Percentiles rank a stretch among this genome's conserved stretches.
Evolutionary conservation across 2,797 vertebrate genomes (phyloP).

Genomic region (Thamnophis elegans): DNA sequence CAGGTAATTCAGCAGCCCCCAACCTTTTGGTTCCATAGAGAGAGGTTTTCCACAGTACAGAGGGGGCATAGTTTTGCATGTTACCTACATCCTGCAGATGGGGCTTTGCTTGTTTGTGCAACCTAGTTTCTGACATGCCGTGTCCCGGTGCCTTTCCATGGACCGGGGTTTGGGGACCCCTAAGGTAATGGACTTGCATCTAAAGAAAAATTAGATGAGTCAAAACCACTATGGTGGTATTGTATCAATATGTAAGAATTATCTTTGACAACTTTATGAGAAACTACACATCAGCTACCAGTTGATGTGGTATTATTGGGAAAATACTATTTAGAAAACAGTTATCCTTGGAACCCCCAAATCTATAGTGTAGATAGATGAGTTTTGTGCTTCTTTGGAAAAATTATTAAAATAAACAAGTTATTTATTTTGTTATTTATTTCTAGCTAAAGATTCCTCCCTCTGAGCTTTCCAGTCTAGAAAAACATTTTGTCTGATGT

Average conservation of each 20-base stretch:
- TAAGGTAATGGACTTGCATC: neutral
- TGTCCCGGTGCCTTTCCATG: too few species aligned
- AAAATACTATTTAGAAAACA: neutral
- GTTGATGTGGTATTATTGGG: neutral
- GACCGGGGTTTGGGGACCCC: too few species aligned
- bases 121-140: too few species aligned
- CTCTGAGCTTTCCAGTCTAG: neutral
- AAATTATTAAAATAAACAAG: neutral
- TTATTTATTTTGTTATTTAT: neutral
- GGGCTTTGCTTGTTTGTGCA: too few species aligned
- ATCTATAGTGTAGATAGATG: neutral
- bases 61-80: too few species aligned
- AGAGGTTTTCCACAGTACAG: too few species aligned
- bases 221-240: neutral
- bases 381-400: neutral
- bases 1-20: neutral
- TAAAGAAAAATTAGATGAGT: neutral
- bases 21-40: too few species aligned
- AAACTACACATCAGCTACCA: neutral
- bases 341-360: neutral
- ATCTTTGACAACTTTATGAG: neutral
- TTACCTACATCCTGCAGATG: too few species aligned
- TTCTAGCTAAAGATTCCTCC: neutral
- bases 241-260: neutral
- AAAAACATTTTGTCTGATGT: neutral